phyloP scores from a whole-genome alignment of 2,113 vertebrate species.

The Nymphicus hollandicus region DNA sequence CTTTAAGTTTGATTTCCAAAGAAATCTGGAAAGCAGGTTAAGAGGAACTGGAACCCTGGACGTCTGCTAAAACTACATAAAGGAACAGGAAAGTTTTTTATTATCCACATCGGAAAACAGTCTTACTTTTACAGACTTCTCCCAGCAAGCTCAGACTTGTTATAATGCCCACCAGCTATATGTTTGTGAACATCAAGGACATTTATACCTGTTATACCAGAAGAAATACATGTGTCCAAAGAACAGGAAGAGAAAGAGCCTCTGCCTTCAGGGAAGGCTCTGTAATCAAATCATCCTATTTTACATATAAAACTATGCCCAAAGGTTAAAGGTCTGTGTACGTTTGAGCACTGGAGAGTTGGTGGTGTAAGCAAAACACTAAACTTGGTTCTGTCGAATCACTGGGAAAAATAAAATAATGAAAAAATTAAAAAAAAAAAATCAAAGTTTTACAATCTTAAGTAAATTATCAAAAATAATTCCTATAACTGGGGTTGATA shows the following conservation, averaged over 20 bases:
- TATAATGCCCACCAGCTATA: neutral
- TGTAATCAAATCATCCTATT: neutral
- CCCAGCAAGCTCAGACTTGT: slow-evolving; percentile 2
- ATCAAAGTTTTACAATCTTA: neutral
- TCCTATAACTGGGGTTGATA: neutral
- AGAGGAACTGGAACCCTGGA: neutral
- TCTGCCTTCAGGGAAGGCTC: neutral
- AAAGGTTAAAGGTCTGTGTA: neutral
- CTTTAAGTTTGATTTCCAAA: neutral
- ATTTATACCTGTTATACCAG: neutral
- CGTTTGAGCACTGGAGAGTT: neutral
- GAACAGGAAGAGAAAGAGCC: neutral
- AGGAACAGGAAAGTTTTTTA: slow-evolving; percentile 11
- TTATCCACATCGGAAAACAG: slow-evolving; percentile 8
- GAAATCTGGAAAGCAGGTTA: slow-evolving; percentile 21
- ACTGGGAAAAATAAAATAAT: neutral
- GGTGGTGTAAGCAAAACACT: neutral
- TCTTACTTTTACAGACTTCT: slow-evolving; percentile 50
- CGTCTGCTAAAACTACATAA: slow-evolving; percentile 6
- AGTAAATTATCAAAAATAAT: neutral
- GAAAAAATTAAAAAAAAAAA: neutral
- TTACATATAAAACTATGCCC: neutral
- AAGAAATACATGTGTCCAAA: neutral
- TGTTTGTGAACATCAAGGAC: slow-evolving; percentile 17
- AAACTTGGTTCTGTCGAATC: neutral